Evolutionary conservation across 2,888 invertebrate genomes (phyloP), one percentile per base, ranked within the genome.

Genomic region (Caenorhabditis zanzibari): DNA sequence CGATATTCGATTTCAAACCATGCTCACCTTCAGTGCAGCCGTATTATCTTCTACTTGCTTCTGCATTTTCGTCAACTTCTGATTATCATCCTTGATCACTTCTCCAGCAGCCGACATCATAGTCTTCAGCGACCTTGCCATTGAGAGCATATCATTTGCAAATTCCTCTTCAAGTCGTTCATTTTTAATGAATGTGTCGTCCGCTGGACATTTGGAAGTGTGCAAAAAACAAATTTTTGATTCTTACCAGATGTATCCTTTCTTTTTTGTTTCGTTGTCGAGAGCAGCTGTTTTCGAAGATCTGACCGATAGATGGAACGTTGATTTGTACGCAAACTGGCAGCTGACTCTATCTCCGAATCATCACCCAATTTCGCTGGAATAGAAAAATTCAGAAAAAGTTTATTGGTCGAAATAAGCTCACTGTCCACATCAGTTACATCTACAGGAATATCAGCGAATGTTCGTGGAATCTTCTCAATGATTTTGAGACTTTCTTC

Each of bases 91-190:
- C 92, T 95, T 95, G 38, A 98, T 96, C 86, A 98, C 96, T 86
- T 95, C 95, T 92, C 96, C 96, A 2, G 98, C 97, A 47, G 96
- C 95, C 90, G 95, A 94, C 0, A 96, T 96, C 93, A 97, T 97
- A 91, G 97, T 96, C 92, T 96, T 97, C 75, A 98, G 94, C 91
- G 95, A 96, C 90, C 95, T 95, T 0, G 97, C 96, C 88, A 97
- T 94, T 77, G 95, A 93, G n/a, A 98, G 94, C 96, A 98, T 96
- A 91, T 97, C 96, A 90, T 97, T 96, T 0, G 97, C 96, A 28
- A 98, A 95, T 92, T 96, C 96, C 91, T 96, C 96, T 92, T 98
- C 97, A 93, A 96, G 95, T 87, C 95, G 95, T 91, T 96, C 95
- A 92, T 98, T 96, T 93, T 96, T 96, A 91, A 96, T 95, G 72